Evolutionary conservation across 2,888 invertebrate species (phyloP).

Genomic region (Capitulum mitella): DNA sequence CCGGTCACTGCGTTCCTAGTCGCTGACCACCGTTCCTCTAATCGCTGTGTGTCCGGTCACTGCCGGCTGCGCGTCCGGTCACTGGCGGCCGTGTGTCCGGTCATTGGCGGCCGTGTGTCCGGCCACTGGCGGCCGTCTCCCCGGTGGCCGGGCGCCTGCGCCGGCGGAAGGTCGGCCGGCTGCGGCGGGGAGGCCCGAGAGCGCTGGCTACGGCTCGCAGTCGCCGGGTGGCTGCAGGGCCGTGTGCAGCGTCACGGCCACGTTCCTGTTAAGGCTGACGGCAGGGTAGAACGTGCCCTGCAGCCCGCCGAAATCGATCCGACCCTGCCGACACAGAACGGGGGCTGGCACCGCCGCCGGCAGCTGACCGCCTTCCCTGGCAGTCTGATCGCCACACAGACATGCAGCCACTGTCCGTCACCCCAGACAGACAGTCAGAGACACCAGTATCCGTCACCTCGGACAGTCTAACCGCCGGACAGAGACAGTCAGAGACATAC

Average conservation of each 20-base stretch:
- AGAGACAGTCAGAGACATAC: neutral
- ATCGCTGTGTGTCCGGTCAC: too few species aligned
- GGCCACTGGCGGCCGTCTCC: too few species aligned
- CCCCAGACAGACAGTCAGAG: conserved; percentile 15
- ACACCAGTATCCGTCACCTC: too few species aligned
- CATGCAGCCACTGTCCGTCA: too few species aligned
- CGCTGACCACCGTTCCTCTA: too few species aligned
- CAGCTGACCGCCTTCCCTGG: neutral
- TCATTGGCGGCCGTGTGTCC: too few species aligned
- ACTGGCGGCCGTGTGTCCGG: too few species aligned
- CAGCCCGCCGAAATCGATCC: conserved; percentile 81
- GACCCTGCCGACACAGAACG: conserved; percentile 50
- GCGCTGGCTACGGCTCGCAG: neutral
- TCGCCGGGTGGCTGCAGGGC: conserved; percentile 74
- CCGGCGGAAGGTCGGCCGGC: neutral
- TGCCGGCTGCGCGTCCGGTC: too few species aligned
- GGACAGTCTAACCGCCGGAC: neutral
- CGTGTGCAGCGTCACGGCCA: conserved; percentile 87
- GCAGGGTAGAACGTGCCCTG: conserved; percentile 97
- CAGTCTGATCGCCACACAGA: too few species aligned
- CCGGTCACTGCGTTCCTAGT: too few species aligned
- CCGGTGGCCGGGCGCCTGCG: too few species aligned
- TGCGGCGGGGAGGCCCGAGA: neutral
- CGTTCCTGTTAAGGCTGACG: conserved; percentile 90
- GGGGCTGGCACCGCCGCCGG: neutral